Evolutionary conservation across 2,888 invertebrate species (phyloP), one percentile per base, ranked within the genome.

Genomic region (Apocheima hispidaria): DNA sequence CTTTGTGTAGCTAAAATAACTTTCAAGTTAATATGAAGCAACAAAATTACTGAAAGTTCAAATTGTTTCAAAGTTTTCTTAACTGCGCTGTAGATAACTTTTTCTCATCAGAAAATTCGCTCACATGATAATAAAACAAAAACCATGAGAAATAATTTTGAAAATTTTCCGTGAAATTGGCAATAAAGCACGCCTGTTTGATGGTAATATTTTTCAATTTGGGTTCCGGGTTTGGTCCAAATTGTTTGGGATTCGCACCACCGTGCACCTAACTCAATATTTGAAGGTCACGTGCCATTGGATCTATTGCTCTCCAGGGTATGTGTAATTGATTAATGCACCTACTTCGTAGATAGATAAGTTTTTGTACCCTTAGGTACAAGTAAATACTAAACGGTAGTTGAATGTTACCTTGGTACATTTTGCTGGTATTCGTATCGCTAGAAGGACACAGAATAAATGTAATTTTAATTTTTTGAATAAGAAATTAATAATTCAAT

Each of bases 271-370:
- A 75, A 79, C 77, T 82, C 79, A 79, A 79, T 82, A 81, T 78
- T 63, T 63, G 72, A 65, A 68, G 77, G 74, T 74, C 89, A 88
- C 88, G 90, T 88, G 89, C 87, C 75, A 55, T 70, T 63, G 80
- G 85, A 90, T 79, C 68, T 75, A 87, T 81, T 80, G 71, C 69
- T 74, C 87, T 85, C 86, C 73, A 64, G 87, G 55, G 65, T 65
- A 59, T 71, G 63, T 52, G 71, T 80, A 82, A 82, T 81, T 80
- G 63, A 63, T 66, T 61, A 59, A 41, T 56, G 35, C 35, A 12
- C 26, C 7, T 51, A 38, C 26, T 41, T 10, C 26, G 12, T 49
- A 33, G 16, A 16, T 28, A 49, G n/a, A 21, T 41, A 65, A 46
- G 51, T 63, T 16, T 33, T 30, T 54, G 26, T 26, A 38, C 46